Evolutionary conservation across 92 coral and sea anemone genomes (phyloP), one percentile per base, ranked within the genome.

Genomic region (Porites rus): DNA sequence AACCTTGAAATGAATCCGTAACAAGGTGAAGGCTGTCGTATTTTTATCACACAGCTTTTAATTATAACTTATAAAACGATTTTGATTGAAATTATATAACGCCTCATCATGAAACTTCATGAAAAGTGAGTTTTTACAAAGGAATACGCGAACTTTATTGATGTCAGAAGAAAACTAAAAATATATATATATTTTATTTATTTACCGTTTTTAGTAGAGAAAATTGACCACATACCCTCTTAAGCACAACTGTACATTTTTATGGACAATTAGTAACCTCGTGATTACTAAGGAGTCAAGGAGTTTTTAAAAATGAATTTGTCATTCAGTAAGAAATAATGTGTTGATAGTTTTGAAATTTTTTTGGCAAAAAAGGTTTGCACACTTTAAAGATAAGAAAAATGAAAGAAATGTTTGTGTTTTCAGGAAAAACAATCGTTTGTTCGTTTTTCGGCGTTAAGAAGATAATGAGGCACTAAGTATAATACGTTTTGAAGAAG

Each of bases 401-500:
- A 62, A 62, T 56, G 16, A 56, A 10, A 56, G n/a, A 14, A 14
- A 20, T 18, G 66, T n/a, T 16, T 16, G 66, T 62, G 21, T 14
- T 4, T 62, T 62, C 43, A 65, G 25, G 46, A 59, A 21, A 65
- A 66, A 65, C 84, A 65, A 66, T 4, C 51, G 22, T 18, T 56
- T 22, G 7, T 31, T 10, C 0, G 17, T 3, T 28, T 24, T 18
- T 24, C 25, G 46, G 46, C 46, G 6, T 25, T n/a, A 22, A 61
- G 50, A 71, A 31, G 54, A 5, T 25, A 75, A 53, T 24, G 28
- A 25, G 68, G 28, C 53, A 7, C 58, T 12, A 1, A 10, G 56
- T 17, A 70, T 51, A 69, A 70, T 70, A 58, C 18, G 31, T 3
- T 59, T 81, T 71, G 60, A 66, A 6, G 84, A 66, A 46, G 10